Conservation (phyloP, 2,888 invertebrate genomes). For the Metopia argyrocephala region DNA sequence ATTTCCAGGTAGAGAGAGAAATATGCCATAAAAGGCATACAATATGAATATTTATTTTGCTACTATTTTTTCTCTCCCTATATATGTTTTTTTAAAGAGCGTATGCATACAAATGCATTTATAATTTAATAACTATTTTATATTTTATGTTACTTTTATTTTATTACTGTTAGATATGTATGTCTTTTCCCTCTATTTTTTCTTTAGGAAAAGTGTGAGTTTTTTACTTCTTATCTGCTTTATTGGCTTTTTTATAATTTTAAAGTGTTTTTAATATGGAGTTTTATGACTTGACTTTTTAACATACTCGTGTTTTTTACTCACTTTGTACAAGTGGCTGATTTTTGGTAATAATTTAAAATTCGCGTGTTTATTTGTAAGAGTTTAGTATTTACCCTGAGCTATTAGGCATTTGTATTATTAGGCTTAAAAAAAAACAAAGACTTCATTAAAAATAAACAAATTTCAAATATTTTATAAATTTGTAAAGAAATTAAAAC, state of each 20-base stretch:
- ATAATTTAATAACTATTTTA: slow-evolving; percentile 52
- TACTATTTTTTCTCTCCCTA: too few species aligned
- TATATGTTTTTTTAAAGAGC: too few species aligned
- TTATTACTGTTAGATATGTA: too few species aligned
- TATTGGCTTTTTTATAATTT: too few species aligned
- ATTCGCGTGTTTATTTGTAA: slow-evolving; percentile 45
- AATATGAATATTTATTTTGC: too few species aligned
- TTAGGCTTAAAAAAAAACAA: slow-evolving; percentile 29
- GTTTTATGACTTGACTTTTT: slow-evolving; percentile 24
- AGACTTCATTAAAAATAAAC: too few species aligned
- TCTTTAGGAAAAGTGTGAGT: too few species aligned
- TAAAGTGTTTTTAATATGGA: slow-evolving; percentile 49
- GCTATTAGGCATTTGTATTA: slow-evolving; percentile 36
- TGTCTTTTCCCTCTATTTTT: too few species aligned
- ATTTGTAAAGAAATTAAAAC: too few species aligned
- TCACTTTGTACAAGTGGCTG: not conserved
- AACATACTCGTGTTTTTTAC: slow-evolving; percentile 16
- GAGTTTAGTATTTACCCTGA: slow-evolving; percentile 25
- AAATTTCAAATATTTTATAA: too few species aligned
- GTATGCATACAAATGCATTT: slow-evolving; percentile 10
- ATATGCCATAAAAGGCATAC: not conserved
- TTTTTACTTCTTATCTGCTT: too few species aligned
- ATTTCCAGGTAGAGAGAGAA: not conserved
- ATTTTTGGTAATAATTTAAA: slow-evolving; percentile 27
- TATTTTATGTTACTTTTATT: slow-evolving; percentile 34